These are phyloP conservation scores for Tachysurus vachellii DNA, from an alignment of 2,113 vertebrate species.

Conservation along the genomic window DNA sequence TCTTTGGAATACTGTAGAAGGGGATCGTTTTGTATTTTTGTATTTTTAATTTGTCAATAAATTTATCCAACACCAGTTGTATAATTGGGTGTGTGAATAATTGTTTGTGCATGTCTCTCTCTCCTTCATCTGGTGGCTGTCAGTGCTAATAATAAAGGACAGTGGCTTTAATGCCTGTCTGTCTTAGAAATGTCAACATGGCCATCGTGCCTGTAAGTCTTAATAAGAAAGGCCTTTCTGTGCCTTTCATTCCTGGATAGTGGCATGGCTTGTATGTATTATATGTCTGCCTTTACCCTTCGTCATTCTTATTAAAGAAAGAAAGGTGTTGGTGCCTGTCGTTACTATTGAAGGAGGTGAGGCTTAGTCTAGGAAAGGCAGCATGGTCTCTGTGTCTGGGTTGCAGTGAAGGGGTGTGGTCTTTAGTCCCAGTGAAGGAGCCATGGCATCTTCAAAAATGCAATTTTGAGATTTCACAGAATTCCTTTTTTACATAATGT, in stretches of 20 bases:
- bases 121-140: neutral
- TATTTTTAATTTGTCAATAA: neutral
- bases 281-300: neutral
- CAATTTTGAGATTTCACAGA: neutral
- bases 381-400: neutral
- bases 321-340: neutral
- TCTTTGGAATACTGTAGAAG: slow-evolving; percentile 15
- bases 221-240: neutral
- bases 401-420: no score
- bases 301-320: neutral
- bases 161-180: neutral
- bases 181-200: neutral
- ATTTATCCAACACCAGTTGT: neutral
- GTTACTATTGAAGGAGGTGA: neutral
- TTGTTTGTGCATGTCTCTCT: neutral
- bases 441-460: neutral
- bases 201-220: neutral
- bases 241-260: neutral
- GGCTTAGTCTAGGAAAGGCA: neutral
- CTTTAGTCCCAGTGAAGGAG: neutral
- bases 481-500: neutral
- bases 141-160: neutral
- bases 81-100: neutral
- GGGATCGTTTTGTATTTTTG: neutral
- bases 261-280: neutral